These are phyloP conservation scores for Chloebia gouldiae DNA, from an alignment of 2,113 vertebrate species.

Conservation along the genomic window DNA sequence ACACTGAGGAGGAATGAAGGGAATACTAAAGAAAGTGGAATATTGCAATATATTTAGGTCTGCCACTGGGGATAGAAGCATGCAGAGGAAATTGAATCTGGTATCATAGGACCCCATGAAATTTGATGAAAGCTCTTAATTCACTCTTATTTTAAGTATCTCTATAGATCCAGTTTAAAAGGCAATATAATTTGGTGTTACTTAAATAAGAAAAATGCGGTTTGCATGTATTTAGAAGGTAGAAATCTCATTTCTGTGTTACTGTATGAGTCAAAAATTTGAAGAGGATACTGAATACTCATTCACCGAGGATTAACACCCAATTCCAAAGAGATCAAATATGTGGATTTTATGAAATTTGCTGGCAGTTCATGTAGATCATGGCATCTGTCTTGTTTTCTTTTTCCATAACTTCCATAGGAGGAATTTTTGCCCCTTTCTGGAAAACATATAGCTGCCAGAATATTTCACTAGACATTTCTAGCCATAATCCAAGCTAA, in stretches of 20 bases:
- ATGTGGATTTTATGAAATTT: neutral
- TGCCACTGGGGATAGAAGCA: neutral
- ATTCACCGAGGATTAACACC: neutral
- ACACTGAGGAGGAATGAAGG: neutral
- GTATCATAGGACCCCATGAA: neutral
- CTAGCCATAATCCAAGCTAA: slow-evolving; percentile 12
- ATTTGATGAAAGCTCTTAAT: neutral
- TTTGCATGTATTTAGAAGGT: neutral
- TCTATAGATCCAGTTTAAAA: neutral
- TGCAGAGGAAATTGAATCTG: neutral
- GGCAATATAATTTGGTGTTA: neutral
- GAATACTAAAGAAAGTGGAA: neutral
- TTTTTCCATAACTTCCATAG: neutral
- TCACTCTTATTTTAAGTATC: neutral
- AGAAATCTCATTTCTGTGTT: neutral
- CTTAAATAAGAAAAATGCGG: neutral
- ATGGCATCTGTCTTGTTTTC: neutral
- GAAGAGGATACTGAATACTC: neutral
- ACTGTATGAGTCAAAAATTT: neutral
- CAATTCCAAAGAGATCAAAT: neutral
- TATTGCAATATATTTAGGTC: neutral
- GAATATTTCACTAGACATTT: slow-evolving; percentile 15
- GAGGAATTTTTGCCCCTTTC: neutral
- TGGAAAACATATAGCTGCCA: neutral
- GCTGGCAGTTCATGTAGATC: neutral